These are phyloP conservation scores for Cactoblastis cactorum DNA, from an alignment of 2,888 invertebrate species.

Conservation along the genomic window DNA sequence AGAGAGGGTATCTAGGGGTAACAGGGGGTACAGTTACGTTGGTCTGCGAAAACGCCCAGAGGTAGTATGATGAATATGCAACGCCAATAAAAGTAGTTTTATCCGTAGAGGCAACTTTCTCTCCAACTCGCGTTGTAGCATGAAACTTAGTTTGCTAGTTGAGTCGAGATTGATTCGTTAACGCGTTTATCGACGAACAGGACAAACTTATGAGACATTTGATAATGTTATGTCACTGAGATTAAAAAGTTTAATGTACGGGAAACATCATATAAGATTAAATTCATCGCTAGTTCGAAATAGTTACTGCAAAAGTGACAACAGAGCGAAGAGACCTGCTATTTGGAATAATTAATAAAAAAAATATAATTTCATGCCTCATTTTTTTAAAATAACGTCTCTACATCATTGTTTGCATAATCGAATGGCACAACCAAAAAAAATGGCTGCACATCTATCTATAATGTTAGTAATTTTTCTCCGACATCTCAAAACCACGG, in stretches of 20 bases:
- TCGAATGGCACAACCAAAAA: too few relatives aligned
- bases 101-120: conserved; percentile 67
- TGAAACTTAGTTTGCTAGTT: conserved; percentile 31
- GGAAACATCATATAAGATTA: too few relatives aligned
- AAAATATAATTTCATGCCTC: too few relatives aligned
- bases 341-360: too few relatives aligned
- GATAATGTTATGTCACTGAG: background rate
- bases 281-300: too few relatives aligned
- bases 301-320: too few relatives aligned
- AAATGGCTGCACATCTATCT: background rate
- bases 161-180: conserved; percentile 32
- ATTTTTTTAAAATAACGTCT: too few relatives aligned
- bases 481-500: background rate
- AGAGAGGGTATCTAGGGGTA: background rate
- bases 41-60: conserved; percentile 45
- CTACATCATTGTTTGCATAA: too few relatives aligned
- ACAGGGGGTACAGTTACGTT: conserved; percentile 31
- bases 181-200: conserved; percentile 21
- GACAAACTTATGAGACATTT: background rate
- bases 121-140: conserved; percentile 36
- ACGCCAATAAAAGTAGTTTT: conserved; percentile 72
- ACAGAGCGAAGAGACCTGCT: too few relatives aligned
- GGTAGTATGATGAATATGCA: conserved; percentile 75
- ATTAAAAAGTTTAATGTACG: too few relatives aligned
- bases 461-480: conserved; percentile 1